A percentile compares a stretch with the other conserved stretches of the same genome.
These are phyloP conservation scores for Sinopyrophorus schimmeli DNA, from an alignment of 2,888 invertebrate genomes.

Conservation along the genomic window DNA sequence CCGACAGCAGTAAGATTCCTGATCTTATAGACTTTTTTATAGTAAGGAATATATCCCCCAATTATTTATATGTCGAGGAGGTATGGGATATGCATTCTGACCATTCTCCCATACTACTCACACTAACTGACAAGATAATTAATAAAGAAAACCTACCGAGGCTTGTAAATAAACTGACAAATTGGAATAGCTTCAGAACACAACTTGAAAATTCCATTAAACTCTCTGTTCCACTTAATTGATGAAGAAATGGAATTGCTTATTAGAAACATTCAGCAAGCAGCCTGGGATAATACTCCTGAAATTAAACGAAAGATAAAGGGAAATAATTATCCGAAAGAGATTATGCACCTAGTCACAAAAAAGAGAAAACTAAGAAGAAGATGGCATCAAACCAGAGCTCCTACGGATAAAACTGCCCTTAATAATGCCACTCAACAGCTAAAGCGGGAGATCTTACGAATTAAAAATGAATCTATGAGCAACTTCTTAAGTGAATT, in stretches of 20 bases:
- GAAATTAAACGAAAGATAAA: constrained; percentile 12
- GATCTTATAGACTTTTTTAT: constrained; percentile 4
- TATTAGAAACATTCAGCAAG: constrained; percentile 14
- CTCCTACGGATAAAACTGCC: constrained; percentile 9
- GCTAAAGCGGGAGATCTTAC: constrained; percentile 4
- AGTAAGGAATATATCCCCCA: constrained; percentile 1
- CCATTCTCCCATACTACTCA: constrained; percentile 1
- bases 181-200: constrained; percentile 12
- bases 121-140: constrained; percentile 1
- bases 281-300: constrained; percentile 14
- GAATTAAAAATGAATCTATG: constrained; percentile 16
- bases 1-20: constrained; percentile 10
- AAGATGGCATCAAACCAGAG: constrained; percentile 17
- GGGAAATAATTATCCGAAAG: constrained; percentile 19
- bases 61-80: not conserved
- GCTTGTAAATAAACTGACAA: constrained; percentile 4
- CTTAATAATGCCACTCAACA: constrained; percentile 12
- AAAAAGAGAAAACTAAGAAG: constrained; percentile 16
- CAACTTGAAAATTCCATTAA: constrained; percentile 8
- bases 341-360: constrained; percentile 5
- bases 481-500: constrained; percentile 11
- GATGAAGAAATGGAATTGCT: constrained; percentile 8
- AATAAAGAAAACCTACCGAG: constrained; percentile 3
- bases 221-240: constrained; percentile 3
- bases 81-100: constrained; percentile 3